phyloP scores from a whole-genome alignment of 2,113 vertebrate genomes.

The Empidonax traillii region DNA sequence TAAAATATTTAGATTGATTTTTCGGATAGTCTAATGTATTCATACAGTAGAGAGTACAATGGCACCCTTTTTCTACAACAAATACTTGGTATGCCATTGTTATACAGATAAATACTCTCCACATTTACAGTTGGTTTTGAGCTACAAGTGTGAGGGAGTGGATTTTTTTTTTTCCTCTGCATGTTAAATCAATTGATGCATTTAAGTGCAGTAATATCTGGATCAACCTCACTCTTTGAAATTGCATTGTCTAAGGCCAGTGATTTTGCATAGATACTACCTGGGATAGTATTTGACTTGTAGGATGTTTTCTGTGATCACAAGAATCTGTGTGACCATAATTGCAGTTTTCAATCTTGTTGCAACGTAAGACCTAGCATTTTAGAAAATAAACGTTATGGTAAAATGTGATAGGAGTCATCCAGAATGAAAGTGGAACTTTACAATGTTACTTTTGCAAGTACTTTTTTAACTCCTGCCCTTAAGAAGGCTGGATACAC shows the following conservation, averaged over 20 bases:
- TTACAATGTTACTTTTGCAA: not conserved
- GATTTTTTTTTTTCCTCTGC: not conserved
- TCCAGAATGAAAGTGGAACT: not conserved
- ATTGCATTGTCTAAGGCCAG: not conserved
- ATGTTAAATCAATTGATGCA: not conserved
- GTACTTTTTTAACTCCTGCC: not conserved
- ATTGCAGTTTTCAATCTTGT: not conserved
- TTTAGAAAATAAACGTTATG: not conserved
- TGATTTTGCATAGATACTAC: not conserved
- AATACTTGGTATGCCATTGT: not conserved
- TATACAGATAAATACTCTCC: not conserved
- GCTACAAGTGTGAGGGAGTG: not conserved
- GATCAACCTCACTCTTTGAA: not conserved
- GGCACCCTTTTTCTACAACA: not conserved
- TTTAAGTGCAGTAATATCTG: not conserved
- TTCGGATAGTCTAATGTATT: not conserved
- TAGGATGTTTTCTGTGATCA: not conserved
- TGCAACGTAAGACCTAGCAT: not conserved
- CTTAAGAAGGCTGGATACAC: not conserved
- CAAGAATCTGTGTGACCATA: not conserved
- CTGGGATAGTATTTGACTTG: not conserved
- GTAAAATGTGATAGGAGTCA: not conserved
- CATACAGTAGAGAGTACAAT: not conserved
- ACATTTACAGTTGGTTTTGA: not conserved
- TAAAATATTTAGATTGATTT: not conserved